These are phyloP conservation scores for Drosophila cardini DNA, from an alignment of 1,140 invertebrate genomes.

Conservation along the genomic window DNA sequence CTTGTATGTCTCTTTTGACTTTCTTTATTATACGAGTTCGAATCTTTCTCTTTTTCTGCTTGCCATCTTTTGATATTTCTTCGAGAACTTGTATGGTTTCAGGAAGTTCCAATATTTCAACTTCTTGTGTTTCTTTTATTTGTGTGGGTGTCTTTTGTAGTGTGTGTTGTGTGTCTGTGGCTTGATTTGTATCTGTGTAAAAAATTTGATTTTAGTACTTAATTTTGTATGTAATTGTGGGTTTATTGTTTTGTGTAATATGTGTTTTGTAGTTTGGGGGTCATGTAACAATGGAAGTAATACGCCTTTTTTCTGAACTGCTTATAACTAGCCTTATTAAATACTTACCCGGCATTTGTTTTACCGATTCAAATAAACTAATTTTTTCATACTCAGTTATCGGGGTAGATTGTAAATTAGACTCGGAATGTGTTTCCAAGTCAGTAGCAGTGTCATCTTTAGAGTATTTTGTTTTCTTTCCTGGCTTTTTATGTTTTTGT, in stretches of 20 bases:
- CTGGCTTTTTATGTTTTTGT: slow-evolving; percentile 30
- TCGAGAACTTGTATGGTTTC: slow-evolving; percentile 58
- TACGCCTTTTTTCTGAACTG: slow-evolving; percentile 72
- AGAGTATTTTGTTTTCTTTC: slow-evolving; percentile 18
- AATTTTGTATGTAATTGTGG: slow-evolving; percentile 44
- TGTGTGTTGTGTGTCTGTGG: slow-evolving; percentile 85
- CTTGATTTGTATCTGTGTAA: slow-evolving; percentile 85
- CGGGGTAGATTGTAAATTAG: slow-evolving; percentile 18
- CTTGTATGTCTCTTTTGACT: slow-evolving; percentile 73
- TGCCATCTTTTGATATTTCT: slow-evolving; percentile 50
- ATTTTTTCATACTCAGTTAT: slow-evolving; percentile 32
- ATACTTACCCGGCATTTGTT: slow-evolving; percentile 63
- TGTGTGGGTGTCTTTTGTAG: slow-evolving; percentile 84
- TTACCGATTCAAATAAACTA: slow-evolving; percentile 57
- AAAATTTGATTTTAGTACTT: slow-evolving; percentile 74
- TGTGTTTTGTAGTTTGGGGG: slow-evolving; percentile 74
- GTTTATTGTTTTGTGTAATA: slow-evolving; percentile 78
- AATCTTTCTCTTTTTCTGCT: slow-evolving; percentile 49
- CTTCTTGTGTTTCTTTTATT: slow-evolving; percentile 78
- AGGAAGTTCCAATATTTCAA: slow-evolving; percentile 77
- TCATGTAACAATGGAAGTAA: slow-evolving; percentile 67
- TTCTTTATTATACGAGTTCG: slow-evolving; percentile 62
- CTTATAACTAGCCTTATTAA: slow-evolving; percentile 39
- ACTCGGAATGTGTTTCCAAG: slow-evolving; percentile 16
- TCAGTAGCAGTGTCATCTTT: slow-evolving; percentile 36